Conservation (phyloP, 1,140 invertebrate genomes). For the Proctacanthus coquilletti region DNA sequence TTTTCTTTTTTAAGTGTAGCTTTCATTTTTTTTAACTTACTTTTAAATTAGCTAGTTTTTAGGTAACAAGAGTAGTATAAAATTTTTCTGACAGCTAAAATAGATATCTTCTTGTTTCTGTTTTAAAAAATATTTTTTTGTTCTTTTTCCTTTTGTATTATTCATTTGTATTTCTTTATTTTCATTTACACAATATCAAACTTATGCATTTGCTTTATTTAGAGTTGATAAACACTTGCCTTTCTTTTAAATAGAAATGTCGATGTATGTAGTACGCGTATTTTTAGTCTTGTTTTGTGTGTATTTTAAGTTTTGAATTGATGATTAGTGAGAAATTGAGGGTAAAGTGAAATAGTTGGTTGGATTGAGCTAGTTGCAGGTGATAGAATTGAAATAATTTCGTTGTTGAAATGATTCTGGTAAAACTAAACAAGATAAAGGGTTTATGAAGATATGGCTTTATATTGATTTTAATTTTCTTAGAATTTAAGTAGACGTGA, state of each 20-base stretch:
- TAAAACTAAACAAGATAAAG: too few relatives aligned
- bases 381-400: too few relatives aligned
- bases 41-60: not conserved
- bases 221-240: not conserved
- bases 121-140: not conserved
- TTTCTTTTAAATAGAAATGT: not conserved
- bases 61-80: constrained; percentile 1
- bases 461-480: too few relatives aligned
- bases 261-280: not conserved
- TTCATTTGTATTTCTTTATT: not conserved
- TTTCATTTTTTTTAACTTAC: not conserved
- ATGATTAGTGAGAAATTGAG: too few relatives aligned
- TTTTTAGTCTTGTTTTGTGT: not conserved
- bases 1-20: not conserved
- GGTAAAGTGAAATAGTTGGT: too few relatives aligned
- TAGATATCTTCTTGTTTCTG: not conserved
- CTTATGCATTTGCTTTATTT: too few relatives aligned
- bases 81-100: constrained; percentile 1
- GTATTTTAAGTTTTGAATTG: not conserved
- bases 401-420: too few relatives aligned
- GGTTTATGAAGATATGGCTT: too few relatives aligned
- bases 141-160: not conserved
- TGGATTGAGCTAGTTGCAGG: too few relatives aligned
- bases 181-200: too few relatives aligned
- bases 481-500: too few relatives aligned